Evolutionary conservation across 2,797 vertebrate species (phyloP).

Genomic region (Australoheros facetus): DNA sequence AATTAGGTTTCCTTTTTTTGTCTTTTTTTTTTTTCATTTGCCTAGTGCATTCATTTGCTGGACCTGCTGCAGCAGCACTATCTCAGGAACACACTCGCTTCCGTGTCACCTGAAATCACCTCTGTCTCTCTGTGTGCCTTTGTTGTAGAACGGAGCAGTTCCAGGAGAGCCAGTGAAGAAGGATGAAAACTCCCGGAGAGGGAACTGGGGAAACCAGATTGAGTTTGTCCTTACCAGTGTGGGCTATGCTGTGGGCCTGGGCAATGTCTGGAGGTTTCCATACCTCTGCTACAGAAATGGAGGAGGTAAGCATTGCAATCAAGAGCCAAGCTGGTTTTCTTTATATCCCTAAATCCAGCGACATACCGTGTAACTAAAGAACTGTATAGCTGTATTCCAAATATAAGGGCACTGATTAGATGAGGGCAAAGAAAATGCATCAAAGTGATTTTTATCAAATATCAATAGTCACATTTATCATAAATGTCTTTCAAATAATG

Average conservation of each 20-base stretch:
- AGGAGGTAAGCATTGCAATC: constrained; percentile 84
- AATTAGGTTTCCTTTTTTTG: background rate
- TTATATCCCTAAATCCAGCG: background rate
- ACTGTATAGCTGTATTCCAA: background rate
- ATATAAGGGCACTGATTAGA: background rate
- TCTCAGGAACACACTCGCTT: constrained; percentile 24
- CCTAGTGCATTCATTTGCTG: background rate
- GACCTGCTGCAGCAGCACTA: constrained; percentile 10
- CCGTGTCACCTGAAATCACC: constrained; percentile 43
- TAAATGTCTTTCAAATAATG: background rate
- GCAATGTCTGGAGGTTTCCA: constrained; percentile 98
- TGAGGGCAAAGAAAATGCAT: too few species aligned
- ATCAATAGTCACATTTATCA: background rate
- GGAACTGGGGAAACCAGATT: constrained; percentile 99
- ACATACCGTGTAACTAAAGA: background rate
- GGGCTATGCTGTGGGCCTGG: constrained; percentile 97
- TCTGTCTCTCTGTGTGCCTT: constrained; percentile 27
- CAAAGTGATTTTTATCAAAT: background rate
- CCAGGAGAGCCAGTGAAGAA: constrained; percentile 91
- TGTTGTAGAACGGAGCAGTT: constrained; percentile 93
- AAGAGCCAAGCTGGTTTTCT: background rate
- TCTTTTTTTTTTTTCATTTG: background rate
- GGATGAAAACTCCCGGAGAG: constrained; percentile 92
- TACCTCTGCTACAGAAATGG: constrained; percentile 99
- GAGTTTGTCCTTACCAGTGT: constrained; percentile 99